Base-by-base conservation (phyloP, 2,797 vertebrate species). In the Epinephelus awoara region DNA sequence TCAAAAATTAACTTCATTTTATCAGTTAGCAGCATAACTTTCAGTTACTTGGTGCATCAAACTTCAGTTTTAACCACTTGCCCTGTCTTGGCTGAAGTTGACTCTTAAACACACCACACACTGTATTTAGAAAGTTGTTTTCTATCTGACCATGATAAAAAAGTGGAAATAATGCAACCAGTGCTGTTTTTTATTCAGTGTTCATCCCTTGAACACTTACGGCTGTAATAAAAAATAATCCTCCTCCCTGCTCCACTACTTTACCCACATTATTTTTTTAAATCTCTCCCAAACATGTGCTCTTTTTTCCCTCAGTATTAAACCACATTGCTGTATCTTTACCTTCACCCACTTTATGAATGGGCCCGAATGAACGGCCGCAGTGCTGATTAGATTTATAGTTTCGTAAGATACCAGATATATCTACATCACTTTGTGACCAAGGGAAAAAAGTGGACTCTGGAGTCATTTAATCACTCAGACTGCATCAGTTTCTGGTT, bases 391-490 rank as follows among this genome's bases (percentile, higher is more conserved):
- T 80, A 77, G 72, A 86, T 88, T 88, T 73, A 61, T 68, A 79
- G 77, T 87, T 88, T 69, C 1, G 27, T 84, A 82, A 87, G 81
- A 85, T 46, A 68, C 34, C 70, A 66, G 72, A 68, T n/a, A n/a
- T n/a, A 51, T 49, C 10, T 14, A 38, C 2, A 46, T 82, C 58
- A 21, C 64, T 76, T 52, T 34, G 25, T 57, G 44, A 38, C 42
- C 17, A 8, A 2, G 23, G 14, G 51, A 5, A 8, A 21, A 42
- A 46, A 27, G 42, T 54, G 25, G 42, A 75, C 47, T 25, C 3
- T 42, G 58, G 59, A 6, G 73, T 8, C 21, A 15, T 9, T 40
- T 5, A 29, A 67, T 63, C 38, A 21, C n/a, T 34, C 14, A 5
- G 17, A 25, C 6, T 59, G 7, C 27, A 29, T 13, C 27, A 29